Evolutionary conservation across 2,888 invertebrate species (phyloP).

Genomic region (Rhabditophanes sp.): DNA sequence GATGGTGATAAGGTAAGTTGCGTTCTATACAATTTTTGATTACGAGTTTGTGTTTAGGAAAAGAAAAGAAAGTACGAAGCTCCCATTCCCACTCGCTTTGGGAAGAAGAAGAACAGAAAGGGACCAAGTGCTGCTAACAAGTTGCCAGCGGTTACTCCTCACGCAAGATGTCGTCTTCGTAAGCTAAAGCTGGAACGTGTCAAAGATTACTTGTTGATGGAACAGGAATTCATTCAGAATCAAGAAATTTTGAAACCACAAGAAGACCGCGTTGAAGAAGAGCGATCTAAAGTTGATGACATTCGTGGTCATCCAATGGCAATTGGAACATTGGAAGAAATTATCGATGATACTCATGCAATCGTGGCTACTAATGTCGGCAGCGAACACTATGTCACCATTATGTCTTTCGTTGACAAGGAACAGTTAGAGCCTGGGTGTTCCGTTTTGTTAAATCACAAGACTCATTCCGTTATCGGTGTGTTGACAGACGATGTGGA

Average conservation of each 20-base stretch:
- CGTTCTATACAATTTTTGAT: background rate
- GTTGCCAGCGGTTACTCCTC: conserved; percentile 85
- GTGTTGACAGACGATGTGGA: conserved; percentile 96
- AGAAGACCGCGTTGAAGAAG: conserved; percentile 83
- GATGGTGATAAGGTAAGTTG: conserved; percentile 18
- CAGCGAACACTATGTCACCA: conserved; percentile 96
- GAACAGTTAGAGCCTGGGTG: conserved; percentile 96
- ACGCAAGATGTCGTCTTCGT: conserved; percentile 85
- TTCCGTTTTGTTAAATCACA: conserved; percentile 90
- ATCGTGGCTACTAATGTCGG: conserved; percentile 70
- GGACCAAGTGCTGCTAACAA: conserved; percentile 96
- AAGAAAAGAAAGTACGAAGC: conserved; percentile 98
- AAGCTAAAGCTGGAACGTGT: conserved; percentile 85
- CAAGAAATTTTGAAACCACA: conserved; percentile 95
- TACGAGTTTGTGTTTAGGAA: conserved; percentile 48
- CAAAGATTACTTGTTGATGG: conserved; percentile 95
- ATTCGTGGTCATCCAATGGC: conserved; percentile 97
- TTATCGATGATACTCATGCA: conserved; percentile 98
- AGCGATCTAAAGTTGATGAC: conserved; percentile 92
- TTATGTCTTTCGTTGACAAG: conserved; percentile 96
- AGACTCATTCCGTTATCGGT: conserved; percentile 95
- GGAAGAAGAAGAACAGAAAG: conserved; percentile 66
- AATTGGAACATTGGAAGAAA: conserved; percentile 95
- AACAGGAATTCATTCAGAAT: conserved; percentile 94
- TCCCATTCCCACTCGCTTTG: conserved; percentile 90